phyloP scores from a whole-genome alignment of 2,888 invertebrate species.

The Melieria picta region DNA sequence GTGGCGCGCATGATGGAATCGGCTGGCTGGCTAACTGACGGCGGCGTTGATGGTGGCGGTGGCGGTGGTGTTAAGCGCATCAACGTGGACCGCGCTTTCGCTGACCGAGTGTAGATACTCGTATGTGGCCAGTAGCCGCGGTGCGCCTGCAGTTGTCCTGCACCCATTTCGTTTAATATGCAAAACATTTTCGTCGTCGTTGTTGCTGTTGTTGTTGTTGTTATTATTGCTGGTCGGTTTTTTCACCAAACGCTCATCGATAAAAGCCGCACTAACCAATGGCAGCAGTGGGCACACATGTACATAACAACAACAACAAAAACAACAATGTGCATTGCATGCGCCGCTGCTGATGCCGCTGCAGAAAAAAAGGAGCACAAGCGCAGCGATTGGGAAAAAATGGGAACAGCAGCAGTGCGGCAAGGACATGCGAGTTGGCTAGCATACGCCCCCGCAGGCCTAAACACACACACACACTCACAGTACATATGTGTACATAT shows the following conservation, averaged over 20 bases:
- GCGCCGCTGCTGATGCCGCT: neutral
- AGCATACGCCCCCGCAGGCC: too few relatives aligned
- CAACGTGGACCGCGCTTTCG: neutral
- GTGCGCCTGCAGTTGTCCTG: slow-evolving; percentile 10
- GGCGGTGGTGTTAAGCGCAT: neutral
- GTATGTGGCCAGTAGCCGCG: neutral
- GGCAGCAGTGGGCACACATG: slow-evolving; percentile 39
- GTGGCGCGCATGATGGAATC: neutral
- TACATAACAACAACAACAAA: slow-evolving; percentile 2
- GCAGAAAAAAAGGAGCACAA: neutral
- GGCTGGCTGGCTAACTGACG: neutral
- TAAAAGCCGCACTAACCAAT: slow-evolving; percentile 49
- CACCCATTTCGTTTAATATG: slow-evolving; percentile 40
- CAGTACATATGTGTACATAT: slow-evolving; percentile 17
- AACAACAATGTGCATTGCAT: neutral
- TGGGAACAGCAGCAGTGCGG: neutral
- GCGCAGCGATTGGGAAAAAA: neutral
- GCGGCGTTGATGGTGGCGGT: neutral
- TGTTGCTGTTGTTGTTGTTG: slow-evolving; percentile 15
- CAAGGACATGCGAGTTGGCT: slow-evolving; percentile 22
- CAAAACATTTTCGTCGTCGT: slow-evolving; percentile 33
- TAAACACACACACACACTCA: neutral
- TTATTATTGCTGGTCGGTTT: slow-evolving; percentile 14
- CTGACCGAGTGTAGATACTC: neutral
- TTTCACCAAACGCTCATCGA: slow-evolving; percentile 40